A percentile compares a stretch with the other conserved stretches of the same genome.
Conservation (phyloP, 2,113 vertebrate species). For the Xenopus tropicalis region DNA sequence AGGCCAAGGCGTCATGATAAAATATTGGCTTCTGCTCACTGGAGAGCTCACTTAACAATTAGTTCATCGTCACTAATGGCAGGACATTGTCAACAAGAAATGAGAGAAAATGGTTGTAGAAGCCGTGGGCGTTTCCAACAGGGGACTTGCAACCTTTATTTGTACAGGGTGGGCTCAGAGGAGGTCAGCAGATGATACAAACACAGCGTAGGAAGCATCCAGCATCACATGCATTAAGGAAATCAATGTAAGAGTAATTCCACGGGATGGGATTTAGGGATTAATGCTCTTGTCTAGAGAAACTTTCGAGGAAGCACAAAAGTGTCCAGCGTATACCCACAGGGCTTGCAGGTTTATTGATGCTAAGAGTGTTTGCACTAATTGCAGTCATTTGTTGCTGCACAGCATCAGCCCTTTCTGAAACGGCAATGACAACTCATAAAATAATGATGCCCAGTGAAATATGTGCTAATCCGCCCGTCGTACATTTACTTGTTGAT, state of each 20-base stretch:
- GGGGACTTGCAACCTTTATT: background rate
- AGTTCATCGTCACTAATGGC: background rate
- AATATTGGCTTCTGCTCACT: background rate
- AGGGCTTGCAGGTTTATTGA: background rate
- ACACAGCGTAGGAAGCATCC: background rate
- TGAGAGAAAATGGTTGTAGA: background rate
- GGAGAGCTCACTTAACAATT: background rate
- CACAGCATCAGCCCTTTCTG: background rate
- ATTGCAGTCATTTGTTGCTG: slow-evolving; percentile 5
- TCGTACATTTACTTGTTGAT: background rate
- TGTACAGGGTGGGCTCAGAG: background rate
- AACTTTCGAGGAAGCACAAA: slow-evolving; percentile 3
- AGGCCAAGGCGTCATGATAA: background rate
- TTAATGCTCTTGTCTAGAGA: slow-evolving; percentile 1
- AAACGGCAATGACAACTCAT: background rate
- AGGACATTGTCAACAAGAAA: background rate
- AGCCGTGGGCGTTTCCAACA: background rate
- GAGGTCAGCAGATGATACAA: background rate
- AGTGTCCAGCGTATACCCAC: background rate
- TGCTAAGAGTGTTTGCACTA: background rate
- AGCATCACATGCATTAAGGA: background rate
- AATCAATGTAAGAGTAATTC: slow-evolving; percentile 6
- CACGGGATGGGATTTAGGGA: background rate
- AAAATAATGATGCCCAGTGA: background rate
- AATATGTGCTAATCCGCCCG: background rate